Evolutionary conservation across 2,888 invertebrate genomes (phyloP), one percentile per base, ranked within the genome.

Genomic region (Drosophila gaucha): DNA sequence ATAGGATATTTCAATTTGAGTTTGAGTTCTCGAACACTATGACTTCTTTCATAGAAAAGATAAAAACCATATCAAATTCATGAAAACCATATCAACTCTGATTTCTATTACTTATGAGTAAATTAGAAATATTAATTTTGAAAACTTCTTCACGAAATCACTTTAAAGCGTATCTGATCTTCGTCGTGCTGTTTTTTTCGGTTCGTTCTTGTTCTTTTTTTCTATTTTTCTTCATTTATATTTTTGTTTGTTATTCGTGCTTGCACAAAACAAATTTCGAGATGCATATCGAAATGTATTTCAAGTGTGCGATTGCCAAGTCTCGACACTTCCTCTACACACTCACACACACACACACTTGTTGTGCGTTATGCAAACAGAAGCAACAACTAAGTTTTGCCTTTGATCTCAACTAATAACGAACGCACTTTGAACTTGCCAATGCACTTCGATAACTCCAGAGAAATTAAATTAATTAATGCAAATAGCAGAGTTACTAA

Each of bases 401-500:
- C 30, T 54, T 24, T 35, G 35, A 49, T 47, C 22, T 24, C 36
- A 46, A 38, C 36, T 33, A 44, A 49, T 47, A 31, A 67, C 36
- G n/a, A 51, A 43, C 46, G 47, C 31, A 35, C 51, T 56, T 52
- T 39, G 30, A 36, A 22, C 22, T 56, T 22, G 26, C 12, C 12
- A 30, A 26, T 64, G 50, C 47, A 56, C 41, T 41, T 30, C 14
- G n/a, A 33, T n/a, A 65, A 24, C 41, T 46, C 49, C 66, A 60
- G 52, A 43, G 39, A 56, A 70, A 60, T 70, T 44, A 59, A 80
- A 80, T 78, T 46, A 69, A 73, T 70, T 36, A 66, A 64, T 46
- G 55, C 78, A 86, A 72, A 67, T 83, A 58, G n/a, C n/a, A n/a
- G n/a, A 55, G 43, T 58, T 60, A 71, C 35, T 67, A 57, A 78